These are phyloP conservation scores for Phoebastria nigripes DNA, from an alignment of 2,797 vertebrate species.

Conservation along the genomic window DNA sequence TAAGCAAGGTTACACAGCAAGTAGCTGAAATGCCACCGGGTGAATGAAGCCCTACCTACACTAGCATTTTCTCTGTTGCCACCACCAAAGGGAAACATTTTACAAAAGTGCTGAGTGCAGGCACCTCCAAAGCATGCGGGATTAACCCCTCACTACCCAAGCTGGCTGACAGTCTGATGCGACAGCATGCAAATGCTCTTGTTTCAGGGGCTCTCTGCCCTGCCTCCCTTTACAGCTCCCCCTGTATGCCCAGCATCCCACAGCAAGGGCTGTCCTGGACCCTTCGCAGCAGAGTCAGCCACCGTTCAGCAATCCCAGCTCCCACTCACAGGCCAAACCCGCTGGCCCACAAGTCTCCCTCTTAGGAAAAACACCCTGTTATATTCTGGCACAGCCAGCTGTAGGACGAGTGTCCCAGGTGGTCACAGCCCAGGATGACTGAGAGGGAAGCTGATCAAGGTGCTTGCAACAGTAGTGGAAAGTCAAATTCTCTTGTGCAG, in stretches of 20 bases:
- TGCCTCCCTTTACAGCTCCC: not conserved
- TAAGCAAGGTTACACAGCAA: conserved; percentile 57
- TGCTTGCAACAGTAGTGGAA: not conserved
- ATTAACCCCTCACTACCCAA: not conserved
- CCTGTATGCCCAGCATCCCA: accelerated
- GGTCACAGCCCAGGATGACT: not conserved
- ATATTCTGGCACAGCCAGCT: not conserved
- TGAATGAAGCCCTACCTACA: conserved; percentile 50
- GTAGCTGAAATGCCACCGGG: conserved; percentile 36
- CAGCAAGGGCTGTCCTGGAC: not conserved
- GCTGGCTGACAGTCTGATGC: accelerated
- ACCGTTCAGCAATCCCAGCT: not conserved
- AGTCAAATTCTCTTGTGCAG: not conserved
- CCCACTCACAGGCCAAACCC: not conserved
- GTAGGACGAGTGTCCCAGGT: not conserved
- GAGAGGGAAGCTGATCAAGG: not conserved
- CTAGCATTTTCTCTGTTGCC: conserved; percentile 35
- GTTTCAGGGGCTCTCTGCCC: not conserved
- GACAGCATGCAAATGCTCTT: not conserved
- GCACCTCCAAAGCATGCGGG: not conserved
- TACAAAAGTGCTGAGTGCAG: not conserved
- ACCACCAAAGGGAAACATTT: conserved; percentile 6
- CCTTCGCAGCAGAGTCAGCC: not conserved
- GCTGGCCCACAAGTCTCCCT: not conserved
- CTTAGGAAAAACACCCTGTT: not conserved